Conservation (phyloP, 2,797 vertebrate genomes). For the Sebastes iracundus region DNA sequence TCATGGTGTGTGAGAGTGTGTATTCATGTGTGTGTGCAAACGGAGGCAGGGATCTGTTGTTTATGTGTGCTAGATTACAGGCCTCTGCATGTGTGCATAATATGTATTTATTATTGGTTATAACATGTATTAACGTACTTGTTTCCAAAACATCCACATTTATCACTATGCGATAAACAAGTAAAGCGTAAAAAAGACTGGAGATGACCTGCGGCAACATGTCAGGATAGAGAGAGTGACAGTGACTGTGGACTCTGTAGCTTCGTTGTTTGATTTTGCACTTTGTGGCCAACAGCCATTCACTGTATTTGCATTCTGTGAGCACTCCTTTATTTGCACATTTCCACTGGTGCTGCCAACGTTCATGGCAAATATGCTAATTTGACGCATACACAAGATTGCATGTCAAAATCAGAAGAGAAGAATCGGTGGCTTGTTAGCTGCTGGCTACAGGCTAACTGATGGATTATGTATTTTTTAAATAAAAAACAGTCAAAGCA, state of each 20-base stretch:
- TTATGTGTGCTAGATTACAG: neutral
- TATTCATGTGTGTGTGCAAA: neutral
- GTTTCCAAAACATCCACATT: neutral
- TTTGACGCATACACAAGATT: neutral
- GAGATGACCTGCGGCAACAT: neutral
- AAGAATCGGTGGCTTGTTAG: neutral
- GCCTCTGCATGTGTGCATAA: neutral
- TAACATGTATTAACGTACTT: neutral
- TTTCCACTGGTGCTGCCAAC: conserved; percentile 27
- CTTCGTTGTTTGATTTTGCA: neutral
- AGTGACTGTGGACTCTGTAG: neutral
- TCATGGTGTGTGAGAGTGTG: conserved; percentile 4
- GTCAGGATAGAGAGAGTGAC: neutral
- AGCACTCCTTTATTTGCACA: conserved; percentile 28
- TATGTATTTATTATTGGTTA: neutral
- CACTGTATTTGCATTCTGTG: conserved; percentile 14
- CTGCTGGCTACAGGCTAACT: neutral
- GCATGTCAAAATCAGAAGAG: neutral
- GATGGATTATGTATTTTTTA: neutral
- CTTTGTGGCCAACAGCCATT: neutral
- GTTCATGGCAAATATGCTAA: conserved; percentile 6
- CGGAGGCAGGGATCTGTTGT: neutral
- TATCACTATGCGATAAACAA: neutral
- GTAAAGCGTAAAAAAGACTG: neutral
- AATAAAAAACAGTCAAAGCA: neutral